Conservation (phyloP, 2,113 vertebrate genomes). For the Etheostoma cragini region DNA sequence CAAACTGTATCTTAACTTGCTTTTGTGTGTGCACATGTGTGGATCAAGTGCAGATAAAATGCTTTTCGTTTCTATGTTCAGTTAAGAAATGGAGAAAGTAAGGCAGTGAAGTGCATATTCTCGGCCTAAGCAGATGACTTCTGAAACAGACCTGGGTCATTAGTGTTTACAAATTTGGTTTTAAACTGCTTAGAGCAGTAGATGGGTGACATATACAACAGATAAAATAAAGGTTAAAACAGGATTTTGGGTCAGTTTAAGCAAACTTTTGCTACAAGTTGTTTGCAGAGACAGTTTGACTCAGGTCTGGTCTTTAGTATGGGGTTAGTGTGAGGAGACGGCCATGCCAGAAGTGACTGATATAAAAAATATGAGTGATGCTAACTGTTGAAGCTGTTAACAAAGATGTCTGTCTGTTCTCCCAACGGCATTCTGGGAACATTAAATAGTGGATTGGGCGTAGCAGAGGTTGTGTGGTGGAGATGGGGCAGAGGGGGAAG, state of each 20-base stretch:
- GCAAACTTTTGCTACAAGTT: not conserved
- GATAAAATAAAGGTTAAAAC: constrained; percentile 29
- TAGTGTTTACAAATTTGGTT: constrained; percentile 30
- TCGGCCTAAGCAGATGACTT: constrained; percentile 11
- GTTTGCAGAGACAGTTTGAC: constrained; percentile 40
- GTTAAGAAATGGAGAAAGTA: constrained; percentile 27
- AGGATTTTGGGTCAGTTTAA: not conserved
- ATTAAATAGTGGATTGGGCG: constrained; percentile 45
- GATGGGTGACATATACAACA: constrained; percentile 18
- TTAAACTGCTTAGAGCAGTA: constrained; percentile 16
- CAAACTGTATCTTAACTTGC: not conserved
- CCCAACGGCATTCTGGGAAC: constrained; percentile 58
- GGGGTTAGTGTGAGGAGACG: constrained; percentile 62
- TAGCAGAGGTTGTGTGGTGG: constrained; percentile 64
- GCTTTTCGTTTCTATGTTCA: constrained; percentile 3
- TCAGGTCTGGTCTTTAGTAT: constrained; percentile 50
- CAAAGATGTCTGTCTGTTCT: constrained; percentile 48
- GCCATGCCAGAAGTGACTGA: constrained; percentile 53
- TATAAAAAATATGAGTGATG: constrained; percentile 6
- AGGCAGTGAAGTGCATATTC: constrained; percentile 28
- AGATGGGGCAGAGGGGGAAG: constrained; percentile 50
- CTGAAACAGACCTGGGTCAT: constrained; percentile 44
- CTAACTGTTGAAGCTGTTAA: constrained; percentile 3
- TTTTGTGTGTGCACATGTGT: constrained; percentile 19
- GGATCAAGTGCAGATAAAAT: constrained; percentile 4